Percentiles rank a stretch among this genome's conserved stretches.
phyloP scores from a whole-genome alignment of 1,140 invertebrate species.

The Diorhabda sublineata region DNA sequence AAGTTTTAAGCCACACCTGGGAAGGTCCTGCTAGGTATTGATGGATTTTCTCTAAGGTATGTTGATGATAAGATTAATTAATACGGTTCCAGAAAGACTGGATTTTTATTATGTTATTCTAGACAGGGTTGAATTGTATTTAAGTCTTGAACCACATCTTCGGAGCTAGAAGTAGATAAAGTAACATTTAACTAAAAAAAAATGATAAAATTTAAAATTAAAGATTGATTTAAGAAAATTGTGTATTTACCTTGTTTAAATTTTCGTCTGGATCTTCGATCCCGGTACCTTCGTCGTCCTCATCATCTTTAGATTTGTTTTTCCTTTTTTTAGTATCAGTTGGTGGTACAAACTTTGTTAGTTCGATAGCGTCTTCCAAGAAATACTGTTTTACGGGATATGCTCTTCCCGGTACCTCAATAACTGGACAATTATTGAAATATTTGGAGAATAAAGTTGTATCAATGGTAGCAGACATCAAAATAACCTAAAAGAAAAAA shows the following conservation, averaged over 20 bases:
- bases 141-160: too few relatives aligned
- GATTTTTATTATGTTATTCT: too few relatives aligned
- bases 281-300: conserved; percentile 50
- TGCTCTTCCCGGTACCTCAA: conserved; percentile 73
- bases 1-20: too few relatives aligned
- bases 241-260: conserved; percentile 60
- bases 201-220: too few relatives aligned
- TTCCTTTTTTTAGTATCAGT: conserved; percentile 66
- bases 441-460: conserved; percentile 86
- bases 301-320: conserved; percentile 43
- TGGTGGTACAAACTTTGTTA: conserved; percentile 75
- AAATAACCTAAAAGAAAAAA: conserved; percentile 59
- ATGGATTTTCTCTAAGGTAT: too few relatives aligned
- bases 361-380: conserved; percentile 82
- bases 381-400: conserved; percentile 85
- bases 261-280: conserved; percentile 72
- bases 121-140: too few relatives aligned
- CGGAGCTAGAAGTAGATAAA: too few relatives aligned
- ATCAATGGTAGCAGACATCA: conserved; percentile 98
- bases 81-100: too few relatives aligned
- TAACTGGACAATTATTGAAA: conserved; percentile 83
- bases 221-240: too few relatives aligned
- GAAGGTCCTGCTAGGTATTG: too few relatives aligned
- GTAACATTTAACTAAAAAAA: too few relatives aligned
- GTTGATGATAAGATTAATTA: too few relatives aligned